Evolutionary conservation across 1,140 invertebrate species (phyloP), one percentile per base, ranked within the genome.

Genomic region (Aphaenogaster ashmeadi): DNA sequence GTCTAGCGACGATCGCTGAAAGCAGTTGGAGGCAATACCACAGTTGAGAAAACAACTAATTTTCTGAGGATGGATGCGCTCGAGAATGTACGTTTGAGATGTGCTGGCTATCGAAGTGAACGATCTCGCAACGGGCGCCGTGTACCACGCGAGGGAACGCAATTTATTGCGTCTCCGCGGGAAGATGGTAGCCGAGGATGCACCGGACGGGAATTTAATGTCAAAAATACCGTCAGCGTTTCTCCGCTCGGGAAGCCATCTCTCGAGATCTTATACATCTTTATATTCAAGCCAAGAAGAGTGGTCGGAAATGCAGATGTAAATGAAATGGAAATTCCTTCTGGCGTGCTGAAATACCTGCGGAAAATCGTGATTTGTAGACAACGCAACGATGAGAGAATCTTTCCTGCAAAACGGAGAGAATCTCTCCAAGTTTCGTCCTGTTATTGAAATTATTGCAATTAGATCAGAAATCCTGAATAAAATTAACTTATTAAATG

Each of bases 271-370:
- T 66, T 67, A 27, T 56, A 80, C 54, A 80, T 80, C 62, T 80
- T 56, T 80, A 69, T 80, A 66, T 7, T 11, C 36, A 8, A 80
- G 60, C 13, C 77, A 54, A 60, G 77, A 80, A 80, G 60, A 66
- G 44, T 66, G 18, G 27, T 36, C 41, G 44, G 18, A 21, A 47
- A 60, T 33, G n/a, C n/a, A 64, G 66, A 67, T 80, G 47, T 67
- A 80, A 80, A 80, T 80, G 78, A 80, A 67, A 44, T 67, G 47
- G 33, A 80, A 52, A 80, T 80, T 52, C 50, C 62, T 41, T 60
- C 56, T 27, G 47, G 64, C 47, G 11, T 38, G 72, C 54, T 80
- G 60, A 52, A 38, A 80, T 52, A 50, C 77, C 7, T 21, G 56
- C 3, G 47, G 62, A 44, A 41, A 80, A 54, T 27, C n/a, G 13